Percentiles rank a stretch among this genome's conserved stretches.
Conservation (phyloP, 2,113 vertebrate genomes). For the Todiramphus saurophagus region DNA sequence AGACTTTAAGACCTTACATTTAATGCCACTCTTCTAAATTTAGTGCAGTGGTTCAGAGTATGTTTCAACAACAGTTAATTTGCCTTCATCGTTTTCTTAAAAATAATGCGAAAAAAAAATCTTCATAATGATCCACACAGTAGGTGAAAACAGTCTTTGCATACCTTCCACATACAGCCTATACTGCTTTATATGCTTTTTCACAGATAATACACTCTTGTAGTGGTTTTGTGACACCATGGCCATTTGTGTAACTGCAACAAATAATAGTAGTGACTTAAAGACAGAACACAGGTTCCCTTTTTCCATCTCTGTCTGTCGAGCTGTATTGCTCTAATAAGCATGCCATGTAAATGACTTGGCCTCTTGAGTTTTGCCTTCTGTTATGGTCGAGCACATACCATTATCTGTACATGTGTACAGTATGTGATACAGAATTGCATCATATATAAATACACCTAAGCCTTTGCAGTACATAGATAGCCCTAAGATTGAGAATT, state of each 20-base stretch:
- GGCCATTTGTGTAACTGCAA: not conserved
- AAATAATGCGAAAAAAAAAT: not conserved
- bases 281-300: not conserved
- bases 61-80: conserved; percentile 8
- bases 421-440: not conserved
- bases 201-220: not conserved
- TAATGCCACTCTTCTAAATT: conserved; percentile 35
- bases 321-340: not conserved
- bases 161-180: conserved; percentile 37
- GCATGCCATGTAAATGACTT: not conserved
- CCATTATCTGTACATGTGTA: not conserved
- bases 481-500: not conserved
- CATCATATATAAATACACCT: conserved; percentile 2
- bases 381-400: conserved; percentile 68
- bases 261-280: not conserved
- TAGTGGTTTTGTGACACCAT: not conserved
- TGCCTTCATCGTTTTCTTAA: conserved; percentile 25
- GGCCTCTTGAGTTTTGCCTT: conserved; percentile 54
- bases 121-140: not conserved
- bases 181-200: not conserved
- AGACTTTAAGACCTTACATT: conserved; percentile 5
- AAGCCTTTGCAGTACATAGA: conserved; percentile 4
- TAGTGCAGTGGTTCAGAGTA: conserved; percentile 26
- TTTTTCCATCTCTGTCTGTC: not conserved
- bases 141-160: conserved; percentile 8